phyloP scores from a whole-genome alignment of 2,888 invertebrate genomes.

The Ferrisia virgata region DNA sequence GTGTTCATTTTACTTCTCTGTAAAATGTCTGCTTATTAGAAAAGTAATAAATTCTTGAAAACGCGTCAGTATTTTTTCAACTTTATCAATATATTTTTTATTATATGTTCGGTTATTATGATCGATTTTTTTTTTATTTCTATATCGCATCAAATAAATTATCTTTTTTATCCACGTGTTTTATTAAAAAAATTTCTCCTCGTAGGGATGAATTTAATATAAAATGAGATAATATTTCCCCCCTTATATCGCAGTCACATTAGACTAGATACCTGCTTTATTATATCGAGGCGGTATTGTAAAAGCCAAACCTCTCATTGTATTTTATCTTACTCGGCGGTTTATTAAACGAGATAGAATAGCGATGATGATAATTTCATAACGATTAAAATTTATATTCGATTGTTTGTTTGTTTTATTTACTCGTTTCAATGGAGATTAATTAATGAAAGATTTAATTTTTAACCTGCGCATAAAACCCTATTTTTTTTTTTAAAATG shows the following conservation, averaged over 20 bases:
- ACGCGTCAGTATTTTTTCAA: not conserved
- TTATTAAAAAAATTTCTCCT: conserved; percentile 1
- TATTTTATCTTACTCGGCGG: not conserved
- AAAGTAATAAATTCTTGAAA: conserved; percentile 14
- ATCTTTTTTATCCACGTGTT: not conserved
- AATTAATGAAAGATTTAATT: not conserved
- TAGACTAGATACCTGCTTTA: not conserved
- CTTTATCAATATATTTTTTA: conserved; percentile 17
- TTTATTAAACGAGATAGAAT: not conserved
- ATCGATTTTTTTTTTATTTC: conserved; percentile 6
- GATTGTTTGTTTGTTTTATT: not conserved
- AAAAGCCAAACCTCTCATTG: not conserved
- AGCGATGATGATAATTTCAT: not conserved
- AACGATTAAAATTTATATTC: not conserved
- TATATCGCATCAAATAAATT: not conserved
- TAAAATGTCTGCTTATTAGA: not conserved
- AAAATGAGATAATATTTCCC: not conserved
- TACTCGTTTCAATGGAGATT: not conserved
- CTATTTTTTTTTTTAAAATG: not conserved
- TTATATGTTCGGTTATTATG: conserved; percentile 8
- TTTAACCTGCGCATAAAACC: not conserved
- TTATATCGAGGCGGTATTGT: not conserved
- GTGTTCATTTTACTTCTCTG: not conserved
- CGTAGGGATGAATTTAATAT: not conserved
- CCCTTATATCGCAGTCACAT: not conserved